phyloP scores from a whole-genome alignment of 2,113 vertebrate species.

The Gymnobelideus leadbeateri region DNA sequence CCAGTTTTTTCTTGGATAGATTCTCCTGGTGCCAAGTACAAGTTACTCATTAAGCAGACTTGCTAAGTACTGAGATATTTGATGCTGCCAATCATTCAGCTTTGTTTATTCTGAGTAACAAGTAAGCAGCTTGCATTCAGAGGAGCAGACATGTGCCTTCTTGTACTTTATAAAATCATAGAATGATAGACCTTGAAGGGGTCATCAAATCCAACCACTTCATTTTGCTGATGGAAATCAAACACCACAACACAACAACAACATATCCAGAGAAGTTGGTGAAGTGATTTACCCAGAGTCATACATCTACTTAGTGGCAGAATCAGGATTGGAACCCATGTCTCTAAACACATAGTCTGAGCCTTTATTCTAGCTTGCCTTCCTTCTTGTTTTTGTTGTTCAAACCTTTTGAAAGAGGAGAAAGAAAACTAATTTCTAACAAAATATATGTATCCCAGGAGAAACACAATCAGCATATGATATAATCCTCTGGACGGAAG shows the following conservation, averaged over 20 bases:
- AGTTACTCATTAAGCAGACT: neutral
- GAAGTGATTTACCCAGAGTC: slow-evolving; percentile 7
- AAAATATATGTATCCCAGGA: slow-evolving; percentile 29
- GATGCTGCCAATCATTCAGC: neutral
- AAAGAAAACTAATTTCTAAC: neutral
- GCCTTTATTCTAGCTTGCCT: neutral
- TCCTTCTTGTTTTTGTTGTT: neutral
- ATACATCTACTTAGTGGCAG: neutral
- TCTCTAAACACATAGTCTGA: neutral
- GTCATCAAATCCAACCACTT: neutral
- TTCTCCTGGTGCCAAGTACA: neutral
- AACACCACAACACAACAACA: neutral
- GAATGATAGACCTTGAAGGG: neutral
- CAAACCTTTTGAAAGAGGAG: neutral
- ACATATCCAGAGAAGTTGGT: neutral
- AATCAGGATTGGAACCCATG: neutral
- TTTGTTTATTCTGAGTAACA: slow-evolving; percentile 20
- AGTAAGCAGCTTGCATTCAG: neutral
- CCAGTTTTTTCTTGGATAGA: neutral
- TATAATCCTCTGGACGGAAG: slow-evolving; percentile 25
- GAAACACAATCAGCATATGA: neutral
- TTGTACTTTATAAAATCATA: neutral
- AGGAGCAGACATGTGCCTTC: neutral
- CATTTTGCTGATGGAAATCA: slow-evolving; percentile 11
- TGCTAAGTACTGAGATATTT: neutral